Percentiles rank a stretch among this genome's conserved stretches.
Evolutionary conservation across 2,888 invertebrate species (phyloP).

Genomic region (Rotaria sp.): DNA sequence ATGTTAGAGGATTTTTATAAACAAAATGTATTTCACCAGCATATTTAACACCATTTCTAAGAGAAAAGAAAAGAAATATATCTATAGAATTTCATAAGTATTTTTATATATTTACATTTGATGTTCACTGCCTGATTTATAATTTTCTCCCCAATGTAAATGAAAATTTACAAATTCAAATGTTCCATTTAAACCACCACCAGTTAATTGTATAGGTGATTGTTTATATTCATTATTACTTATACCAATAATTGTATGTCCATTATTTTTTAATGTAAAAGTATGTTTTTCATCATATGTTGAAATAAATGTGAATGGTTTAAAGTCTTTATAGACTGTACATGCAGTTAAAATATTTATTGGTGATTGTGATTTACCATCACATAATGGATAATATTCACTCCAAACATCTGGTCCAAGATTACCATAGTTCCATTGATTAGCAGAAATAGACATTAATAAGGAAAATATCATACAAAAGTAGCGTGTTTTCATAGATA

Average conservation of each 20-base stretch:
- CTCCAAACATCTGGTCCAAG: not conserved
- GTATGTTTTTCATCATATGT: not conserved
- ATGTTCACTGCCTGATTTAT: slow-evolving; percentile 7
- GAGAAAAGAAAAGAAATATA: not conserved
- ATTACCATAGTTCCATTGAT: slow-evolving; percentile 17
- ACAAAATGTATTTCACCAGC: slow-evolving; percentile 25
- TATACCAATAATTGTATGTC: not conserved
- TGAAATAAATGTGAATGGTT: not conserved
- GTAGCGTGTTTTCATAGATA: not conserved
- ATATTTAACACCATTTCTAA: slow-evolving; percentile 20
- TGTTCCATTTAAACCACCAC: not conserved
- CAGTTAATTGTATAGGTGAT: not conserved
- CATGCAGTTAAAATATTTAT: slow-evolving; percentile 12
- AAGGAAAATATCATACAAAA: not conserved
- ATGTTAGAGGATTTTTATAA: not conserved
- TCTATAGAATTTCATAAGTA: not conserved
- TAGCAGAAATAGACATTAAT: not conserved
- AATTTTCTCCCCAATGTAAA: slow-evolving; percentile 27
- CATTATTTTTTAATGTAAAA: slow-evolving; percentile 18
- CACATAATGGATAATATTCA: not conserved
- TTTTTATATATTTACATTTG: not conserved
- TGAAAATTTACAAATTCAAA: slow-evolving; percentile 9
- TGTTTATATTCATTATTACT: not conserved
- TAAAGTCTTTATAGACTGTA: not conserved
- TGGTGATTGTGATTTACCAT: not conserved